These are phyloP conservation scores for Phenganax stokvisi DNA, from an alignment of 92 coral and sea anemone genomes.

Conservation along the genomic window DNA sequence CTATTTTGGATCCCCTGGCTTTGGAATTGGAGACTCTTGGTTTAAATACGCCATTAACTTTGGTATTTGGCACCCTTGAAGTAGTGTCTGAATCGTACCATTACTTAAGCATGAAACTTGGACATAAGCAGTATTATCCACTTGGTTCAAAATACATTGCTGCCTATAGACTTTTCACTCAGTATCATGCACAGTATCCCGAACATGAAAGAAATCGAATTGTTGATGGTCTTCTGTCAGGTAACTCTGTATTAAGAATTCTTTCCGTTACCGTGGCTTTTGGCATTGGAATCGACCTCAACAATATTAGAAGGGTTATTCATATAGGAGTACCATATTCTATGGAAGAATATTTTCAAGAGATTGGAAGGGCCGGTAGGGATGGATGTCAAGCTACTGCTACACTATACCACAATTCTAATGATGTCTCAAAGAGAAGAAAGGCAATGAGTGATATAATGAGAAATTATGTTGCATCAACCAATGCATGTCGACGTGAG, in stretches of 20 bases:
- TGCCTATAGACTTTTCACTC: constrained; percentile 47
- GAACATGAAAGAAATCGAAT: constrained; percentile 45
- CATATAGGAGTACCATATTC: too few relatives aligned
- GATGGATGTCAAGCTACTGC: too few relatives aligned
- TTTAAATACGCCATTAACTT: constrained; percentile 42
- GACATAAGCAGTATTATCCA: constrained; percentile 45
- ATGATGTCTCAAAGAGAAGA: too few relatives aligned
- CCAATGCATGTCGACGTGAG: too few relatives aligned
- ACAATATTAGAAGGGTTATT: too few relatives aligned
- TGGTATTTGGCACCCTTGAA: constrained; percentile 52
- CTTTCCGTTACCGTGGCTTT: constrained; percentile 58
- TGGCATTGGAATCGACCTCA: constrained; percentile 45
- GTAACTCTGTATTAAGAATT: constrained; percentile 38
- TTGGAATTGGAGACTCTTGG: constrained; percentile 20
- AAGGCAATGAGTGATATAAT: too few relatives aligned
- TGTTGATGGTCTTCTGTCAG: constrained; percentile 30
- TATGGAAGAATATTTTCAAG: too few relatives aligned
- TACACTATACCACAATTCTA: too few relatives aligned
- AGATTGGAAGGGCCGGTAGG: too few relatives aligned
- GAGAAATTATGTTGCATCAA: too few relatives aligned
- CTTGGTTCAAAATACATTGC: constrained; percentile 21
- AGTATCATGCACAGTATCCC: constrained; percentile 63
- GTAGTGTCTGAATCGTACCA: constrained; percentile 39
- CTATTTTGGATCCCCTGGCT: constrained; percentile 31
- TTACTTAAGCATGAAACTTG: constrained; percentile 36